Conservation (phyloP, 2,888 invertebrate genomes). For the Dryococelus australis region DNA sequence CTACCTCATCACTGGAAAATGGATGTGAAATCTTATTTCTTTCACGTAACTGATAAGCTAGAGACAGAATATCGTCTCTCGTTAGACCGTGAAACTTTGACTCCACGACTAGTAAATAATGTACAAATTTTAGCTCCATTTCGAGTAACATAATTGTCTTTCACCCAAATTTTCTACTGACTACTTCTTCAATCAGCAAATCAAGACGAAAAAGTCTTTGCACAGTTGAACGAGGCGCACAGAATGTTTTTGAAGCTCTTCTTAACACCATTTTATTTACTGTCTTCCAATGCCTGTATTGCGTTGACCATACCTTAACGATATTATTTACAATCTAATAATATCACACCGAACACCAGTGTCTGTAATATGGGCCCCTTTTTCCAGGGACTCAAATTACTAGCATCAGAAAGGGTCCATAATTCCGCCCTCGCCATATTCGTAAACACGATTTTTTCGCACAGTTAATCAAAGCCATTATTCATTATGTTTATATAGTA, state of each 20-base stretch:
- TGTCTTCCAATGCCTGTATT: conserved; percentile 3
- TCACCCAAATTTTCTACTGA: not conserved
- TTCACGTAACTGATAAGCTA: too few relatives aligned
- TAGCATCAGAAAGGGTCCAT: too few relatives aligned
- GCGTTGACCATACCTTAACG: not conserved
- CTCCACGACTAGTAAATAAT: conserved; percentile 4
- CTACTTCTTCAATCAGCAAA: not conserved
- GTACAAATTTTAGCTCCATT: not conserved
- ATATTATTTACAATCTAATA: too few relatives aligned
- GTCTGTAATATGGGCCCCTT: too few relatives aligned
- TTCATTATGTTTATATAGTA: too few relatives aligned
- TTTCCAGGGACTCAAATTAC: too few relatives aligned
- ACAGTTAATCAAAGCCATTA: too few relatives aligned
- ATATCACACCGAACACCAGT: too few relatives aligned
- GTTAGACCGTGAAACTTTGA: not conserved
- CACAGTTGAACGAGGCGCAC: not conserved
- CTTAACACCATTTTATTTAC: not conserved
- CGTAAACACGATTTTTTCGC: too few relatives aligned
- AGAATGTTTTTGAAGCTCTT: not conserved
- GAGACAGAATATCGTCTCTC: not conserved
- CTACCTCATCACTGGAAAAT: not conserved
- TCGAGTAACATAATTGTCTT: not conserved
- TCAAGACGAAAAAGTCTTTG: conserved; percentile 18
- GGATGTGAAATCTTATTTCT: not conserved
- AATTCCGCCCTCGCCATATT: too few relatives aligned